Conservation (phyloP, 1,140 invertebrate genomes). For the Euwallacea similis region DNA sequence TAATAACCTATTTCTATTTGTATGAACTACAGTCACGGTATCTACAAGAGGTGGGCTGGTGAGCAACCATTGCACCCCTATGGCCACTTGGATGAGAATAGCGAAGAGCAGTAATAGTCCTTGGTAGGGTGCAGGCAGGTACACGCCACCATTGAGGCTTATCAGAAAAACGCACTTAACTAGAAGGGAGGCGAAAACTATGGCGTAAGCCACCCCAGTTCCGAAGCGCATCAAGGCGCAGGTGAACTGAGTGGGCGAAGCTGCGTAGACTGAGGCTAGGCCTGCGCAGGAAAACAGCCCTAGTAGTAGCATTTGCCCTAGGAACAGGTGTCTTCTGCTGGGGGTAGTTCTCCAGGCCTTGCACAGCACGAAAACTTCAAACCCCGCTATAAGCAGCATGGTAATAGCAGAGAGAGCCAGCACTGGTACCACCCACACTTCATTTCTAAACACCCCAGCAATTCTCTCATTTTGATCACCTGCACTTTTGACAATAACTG, state of each 20-base stretch:
- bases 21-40: constrained; percentile 50
- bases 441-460: constrained; percentile 62
- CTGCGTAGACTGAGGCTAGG: constrained; percentile 76
- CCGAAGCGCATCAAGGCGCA: constrained; percentile 84
- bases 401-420: constrained; percentile 76
- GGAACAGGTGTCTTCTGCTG: constrained; percentile 81
- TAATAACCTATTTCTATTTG: constrained; percentile 51
- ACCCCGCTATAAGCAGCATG: constrained; percentile 78
- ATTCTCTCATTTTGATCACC: constrained; percentile 41
- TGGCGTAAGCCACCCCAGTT: constrained; percentile 81
- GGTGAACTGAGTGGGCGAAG: constrained; percentile 75
- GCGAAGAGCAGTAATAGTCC: constrained; percentile 87
- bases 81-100: constrained; percentile 84
- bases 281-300: constrained; percentile 84
- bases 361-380: constrained; percentile 88
- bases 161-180: constrained; percentile 94
- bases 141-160: constrained; percentile 87
- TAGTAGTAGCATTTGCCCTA: constrained; percentile 87
- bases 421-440: constrained; percentile 85
- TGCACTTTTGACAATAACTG: constrained; percentile 44
- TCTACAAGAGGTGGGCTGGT: constrained; percentile 70
- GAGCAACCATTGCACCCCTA: constrained; percentile 83
- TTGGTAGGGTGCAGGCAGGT: constrained; percentile 90
- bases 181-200: constrained; percentile 89
- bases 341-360: constrained; percentile 82